These are phyloP conservation scores for Microchirus variegatus DNA, from an alignment of 2,797 vertebrate genomes.

Conservation along the genomic window DNA sequence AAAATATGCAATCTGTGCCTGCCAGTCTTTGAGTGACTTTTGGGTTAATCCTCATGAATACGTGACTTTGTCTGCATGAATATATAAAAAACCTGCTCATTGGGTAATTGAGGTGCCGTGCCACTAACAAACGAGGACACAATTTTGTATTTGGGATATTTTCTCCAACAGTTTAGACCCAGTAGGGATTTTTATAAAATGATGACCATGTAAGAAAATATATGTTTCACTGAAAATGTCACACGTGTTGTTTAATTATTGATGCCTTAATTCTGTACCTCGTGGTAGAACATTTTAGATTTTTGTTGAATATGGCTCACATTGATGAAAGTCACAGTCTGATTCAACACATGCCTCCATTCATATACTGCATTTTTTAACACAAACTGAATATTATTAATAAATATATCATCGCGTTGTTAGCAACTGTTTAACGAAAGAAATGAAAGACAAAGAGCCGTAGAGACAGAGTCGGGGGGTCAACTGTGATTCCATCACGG, in stretches of 20 bases:
- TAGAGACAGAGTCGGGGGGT: slow-evolving; percentile 24
- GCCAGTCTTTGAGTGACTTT: slow-evolving; percentile 82
- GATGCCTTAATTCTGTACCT: slow-evolving; percentile 38
- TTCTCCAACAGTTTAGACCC: slow-evolving; percentile 47
- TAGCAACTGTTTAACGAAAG: not conserved
- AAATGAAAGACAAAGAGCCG: not conserved
- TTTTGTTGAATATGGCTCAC: too few species aligned
- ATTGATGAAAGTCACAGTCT: too few species aligned
- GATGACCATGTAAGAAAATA: slow-evolving; percentile 67
- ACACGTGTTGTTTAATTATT: slow-evolving; percentile 26
- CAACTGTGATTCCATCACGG: slow-evolving; percentile 29
- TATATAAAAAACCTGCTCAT: slow-evolving; percentile 87
- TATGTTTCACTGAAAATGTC: slow-evolving; percentile 45
- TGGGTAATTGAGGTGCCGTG: slow-evolving; percentile 85
- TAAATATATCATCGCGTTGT: not conserved
- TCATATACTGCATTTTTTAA: slow-evolving; percentile 4
- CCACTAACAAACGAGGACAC: slow-evolving; percentile 85
- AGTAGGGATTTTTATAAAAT: slow-evolving; percentile 75
- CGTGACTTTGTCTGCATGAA: slow-evolving; percentile 87
- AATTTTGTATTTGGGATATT: slow-evolving; percentile 79
- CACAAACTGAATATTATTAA: not conserved
- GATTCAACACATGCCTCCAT: not conserved
- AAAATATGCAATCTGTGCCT: slow-evolving; percentile 86
- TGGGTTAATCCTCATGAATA: slow-evolving; percentile 89
- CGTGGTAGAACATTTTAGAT: slow-evolving; percentile 6